Evolutionary conservation across 2,888 invertebrate genomes (phyloP).

Genomic region (Cloeon dipterum): DNA sequence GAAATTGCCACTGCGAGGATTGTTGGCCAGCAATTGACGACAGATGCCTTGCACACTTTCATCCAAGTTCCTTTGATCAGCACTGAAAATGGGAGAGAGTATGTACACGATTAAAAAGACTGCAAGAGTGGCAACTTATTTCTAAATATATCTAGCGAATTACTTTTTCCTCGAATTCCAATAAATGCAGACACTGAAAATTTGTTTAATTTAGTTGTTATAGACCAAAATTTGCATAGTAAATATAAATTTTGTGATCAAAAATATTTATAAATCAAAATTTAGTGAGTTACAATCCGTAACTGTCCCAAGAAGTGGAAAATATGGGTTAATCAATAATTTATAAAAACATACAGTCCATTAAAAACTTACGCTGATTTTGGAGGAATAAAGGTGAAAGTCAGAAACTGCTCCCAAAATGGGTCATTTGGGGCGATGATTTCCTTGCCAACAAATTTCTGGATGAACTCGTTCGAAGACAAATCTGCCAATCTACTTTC

Average conservation of each 20-base stretch:
- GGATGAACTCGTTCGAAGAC: conserved; percentile 54
- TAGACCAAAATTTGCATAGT: too few species aligned
- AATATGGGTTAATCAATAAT: too few species aligned
- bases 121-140: background rate
- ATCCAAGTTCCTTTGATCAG: conserved; percentile 61
- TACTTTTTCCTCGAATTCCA: background rate
- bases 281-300: too few species aligned
- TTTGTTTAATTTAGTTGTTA: too few species aligned
- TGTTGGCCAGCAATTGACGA: conserved; percentile 59
- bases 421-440: conserved; percentile 65
- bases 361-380: conserved; percentile 37
- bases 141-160: conserved; percentile 1
- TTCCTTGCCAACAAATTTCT: conserved; percentile 54
- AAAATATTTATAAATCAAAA: background rate
- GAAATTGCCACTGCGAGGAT: conserved; percentile 72
- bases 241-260: background rate
- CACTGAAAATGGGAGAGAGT: conserved; percentile 24
- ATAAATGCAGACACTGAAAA: conserved; percentile 1
- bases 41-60: conserved; percentile 50
- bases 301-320: too few species aligned
- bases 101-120: background rate
- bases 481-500: conserved; percentile 60
- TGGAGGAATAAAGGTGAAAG: conserved; percentile 73
- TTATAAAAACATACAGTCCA: too few species aligned
- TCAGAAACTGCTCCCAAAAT: conserved; percentile 84